Evolutionary conservation across 2,888 invertebrate genomes (phyloP), one percentile per base, ranked within the genome.

Genomic region (Chloroclysta siterata): DNA sequence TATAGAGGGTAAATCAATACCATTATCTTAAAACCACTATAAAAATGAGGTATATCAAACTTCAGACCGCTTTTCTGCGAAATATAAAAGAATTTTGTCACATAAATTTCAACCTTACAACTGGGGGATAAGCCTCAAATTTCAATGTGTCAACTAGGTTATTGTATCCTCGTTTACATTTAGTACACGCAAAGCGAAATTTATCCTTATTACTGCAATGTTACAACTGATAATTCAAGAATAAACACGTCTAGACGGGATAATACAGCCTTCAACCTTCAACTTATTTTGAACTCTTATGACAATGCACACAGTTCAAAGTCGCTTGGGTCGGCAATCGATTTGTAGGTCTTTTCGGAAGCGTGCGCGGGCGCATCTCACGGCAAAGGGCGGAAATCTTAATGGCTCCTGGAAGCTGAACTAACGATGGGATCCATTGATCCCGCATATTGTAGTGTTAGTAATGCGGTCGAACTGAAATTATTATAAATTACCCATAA

Each of bases 21-120:
- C 85, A 92, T 92, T 90, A 92, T 88, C 89, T 89, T 84, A 82
- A 87, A 90, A 89, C 89, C 89, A 89, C 89, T 84, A 88, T 87
- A 90, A 91, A 89, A 91, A 87, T 88, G 85, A 89, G 83, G 83
- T 79, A 86, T 87, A 81, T 82, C 79, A 76, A 83, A 82, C 82
- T 80, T 79, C 81, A 70, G 65, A 69, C 72, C 75, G 76, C 74
- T 80, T 84, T 87, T 85, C 85, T 85, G 85, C 84, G 81, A 87
- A 80, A 67, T 48, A 39, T 46, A 46, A 42, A 70, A 46, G 74
- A 69, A 53, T 42, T 54, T 17, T 1, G 1, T 11, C 28, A 8
- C 0, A 33, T 15, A 66, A 77, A 55, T 58, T 46, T 55, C 62
- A 58, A 80, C 67, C 70, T 55, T 65, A 57, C 28, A 72, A 65